Percentiles rank a stretch among this genome's conserved stretches.
Evolutionary conservation across 2,797 vertebrate genomes (phyloP).

Genomic region (Thripadectes ignobilis): DNA sequence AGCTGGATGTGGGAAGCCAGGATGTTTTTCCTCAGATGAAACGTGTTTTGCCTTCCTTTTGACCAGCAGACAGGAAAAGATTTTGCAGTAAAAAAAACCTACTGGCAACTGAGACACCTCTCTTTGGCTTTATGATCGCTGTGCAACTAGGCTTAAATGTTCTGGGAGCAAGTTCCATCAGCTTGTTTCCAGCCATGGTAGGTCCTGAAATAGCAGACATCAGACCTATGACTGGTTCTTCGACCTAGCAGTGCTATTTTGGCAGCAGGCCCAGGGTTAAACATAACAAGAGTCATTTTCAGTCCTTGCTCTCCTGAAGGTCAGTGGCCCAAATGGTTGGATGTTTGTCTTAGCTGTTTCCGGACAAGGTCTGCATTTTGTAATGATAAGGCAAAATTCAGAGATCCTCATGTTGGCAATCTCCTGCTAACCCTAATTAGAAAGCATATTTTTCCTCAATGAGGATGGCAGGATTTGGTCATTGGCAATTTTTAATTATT

Average conservation of each 20-base stretch:
- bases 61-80: not conserved
- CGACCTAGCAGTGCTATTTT: conserved; percentile 38
- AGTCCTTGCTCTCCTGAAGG: conserved; percentile 55
- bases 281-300: conserved; percentile 62
- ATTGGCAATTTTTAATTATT: not conserved
- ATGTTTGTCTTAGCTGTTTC: conserved; percentile 60
- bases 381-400: conserved; percentile 16
- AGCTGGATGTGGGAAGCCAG: not conserved
- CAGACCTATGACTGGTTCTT: conserved; percentile 38
- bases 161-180: conserved; percentile 39
- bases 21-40: not conserved
- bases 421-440: not conserved
- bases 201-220: conserved; percentile 55
- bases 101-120: not conserved
- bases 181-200: conserved; percentile 16
- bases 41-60: not conserved
- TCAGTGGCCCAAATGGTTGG: conserved; percentile 62
- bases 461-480: not conserved
- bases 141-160: conserved; percentile 10
- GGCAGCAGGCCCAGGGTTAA: conserved; percentile 63
- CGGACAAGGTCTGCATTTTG: conserved; percentile 55
- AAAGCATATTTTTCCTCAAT: not conserved
- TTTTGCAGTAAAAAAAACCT: not conserved
- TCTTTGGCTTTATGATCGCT: not conserved
- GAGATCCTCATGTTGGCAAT: not conserved